phyloP scores from a whole-genome alignment of 2,888 invertebrate species.

The Acanthosepion lycidas region DNA sequence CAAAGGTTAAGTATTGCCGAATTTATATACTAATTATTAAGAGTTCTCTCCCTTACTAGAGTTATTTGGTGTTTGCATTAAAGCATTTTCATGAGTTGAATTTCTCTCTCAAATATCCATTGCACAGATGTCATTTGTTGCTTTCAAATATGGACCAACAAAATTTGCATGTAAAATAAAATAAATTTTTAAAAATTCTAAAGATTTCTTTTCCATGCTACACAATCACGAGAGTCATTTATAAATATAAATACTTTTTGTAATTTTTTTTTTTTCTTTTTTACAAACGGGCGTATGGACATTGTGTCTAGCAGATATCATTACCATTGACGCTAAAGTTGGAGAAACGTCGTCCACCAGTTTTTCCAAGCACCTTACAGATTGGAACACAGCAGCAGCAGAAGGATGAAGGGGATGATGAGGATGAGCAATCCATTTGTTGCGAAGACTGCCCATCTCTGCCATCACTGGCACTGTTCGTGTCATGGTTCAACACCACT shows the following conservation, averaged over 20 bases:
- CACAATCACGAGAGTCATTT: background rate
- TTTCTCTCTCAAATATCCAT: background rate
- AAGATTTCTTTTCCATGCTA: background rate
- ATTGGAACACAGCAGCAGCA: background rate
- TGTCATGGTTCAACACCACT: slow-evolving; percentile 33
- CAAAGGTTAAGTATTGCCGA: too few relatives aligned
- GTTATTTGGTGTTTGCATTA: too few relatives aligned
- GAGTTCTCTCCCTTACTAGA: too few relatives aligned
- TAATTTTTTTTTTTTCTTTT: background rate
- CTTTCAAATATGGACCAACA: background rate
- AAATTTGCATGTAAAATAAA: background rate
- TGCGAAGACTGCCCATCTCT: background rate
- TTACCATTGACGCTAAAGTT: background rate
- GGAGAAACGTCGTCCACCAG: slow-evolving; percentile 12
- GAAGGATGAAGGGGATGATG: background rate
- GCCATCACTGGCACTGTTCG: slow-evolving; percentile 16
- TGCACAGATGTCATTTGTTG: background rate
- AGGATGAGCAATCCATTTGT: background rate
- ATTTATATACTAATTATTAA: too few relatives aligned
- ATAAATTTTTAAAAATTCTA: background rate
- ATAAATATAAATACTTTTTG: background rate
- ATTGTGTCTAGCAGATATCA: background rate
- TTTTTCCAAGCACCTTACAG: slow-evolving; percentile 15
- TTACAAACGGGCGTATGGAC: background rate
- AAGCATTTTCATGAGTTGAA: too few relatives aligned